Conservation (phyloP, 2,113 vertebrate genomes). For the Megaleporinus macrocephalus region DNA sequence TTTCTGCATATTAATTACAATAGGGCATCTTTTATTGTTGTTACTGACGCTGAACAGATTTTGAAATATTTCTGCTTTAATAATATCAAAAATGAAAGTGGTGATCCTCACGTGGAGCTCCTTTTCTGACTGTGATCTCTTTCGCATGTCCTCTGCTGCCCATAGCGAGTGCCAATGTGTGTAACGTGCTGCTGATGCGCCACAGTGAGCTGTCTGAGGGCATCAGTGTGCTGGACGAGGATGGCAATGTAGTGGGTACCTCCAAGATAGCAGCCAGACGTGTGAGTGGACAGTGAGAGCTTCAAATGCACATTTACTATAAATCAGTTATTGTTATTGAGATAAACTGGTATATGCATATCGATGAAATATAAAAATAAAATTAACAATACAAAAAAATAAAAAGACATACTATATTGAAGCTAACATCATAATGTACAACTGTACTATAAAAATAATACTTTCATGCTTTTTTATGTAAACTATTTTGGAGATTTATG, state of each 20-base stretch:
- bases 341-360: background rate
- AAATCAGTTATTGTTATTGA: background rate
- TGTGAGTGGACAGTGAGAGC: conserved; percentile 71
- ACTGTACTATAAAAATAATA: too few species aligned
- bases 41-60: too few species aligned
- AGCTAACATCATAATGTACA: too few species aligned
- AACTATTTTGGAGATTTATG: too few species aligned
- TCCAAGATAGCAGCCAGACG: conserved; percentile 89
- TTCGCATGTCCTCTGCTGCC: conserved; percentile 25
- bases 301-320: background rate
- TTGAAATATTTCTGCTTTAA: too few species aligned
- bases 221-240: conserved; percentile 83
- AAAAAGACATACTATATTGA: too few species aligned
- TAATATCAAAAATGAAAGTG: too few species aligned
- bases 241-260: conserved; percentile 84
- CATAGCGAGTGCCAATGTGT: conserved; percentile 91
- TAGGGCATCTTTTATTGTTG: too few species aligned
- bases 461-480: too few species aligned
- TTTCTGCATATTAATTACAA: too few species aligned
- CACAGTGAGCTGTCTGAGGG: conserved; percentile 89
- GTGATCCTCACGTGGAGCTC: background rate
- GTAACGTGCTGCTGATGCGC: conserved; percentile 93
- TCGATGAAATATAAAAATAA: too few species aligned
- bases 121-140: background rate
- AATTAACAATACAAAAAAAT: too few species aligned